Percentiles rank a stretch among this genome's conserved stretches.
Conservation (phyloP, 30 jellyfish, hydroid and myxozoan genomes). For the Aurelia aurita complex sp. Pacific region DNA sequence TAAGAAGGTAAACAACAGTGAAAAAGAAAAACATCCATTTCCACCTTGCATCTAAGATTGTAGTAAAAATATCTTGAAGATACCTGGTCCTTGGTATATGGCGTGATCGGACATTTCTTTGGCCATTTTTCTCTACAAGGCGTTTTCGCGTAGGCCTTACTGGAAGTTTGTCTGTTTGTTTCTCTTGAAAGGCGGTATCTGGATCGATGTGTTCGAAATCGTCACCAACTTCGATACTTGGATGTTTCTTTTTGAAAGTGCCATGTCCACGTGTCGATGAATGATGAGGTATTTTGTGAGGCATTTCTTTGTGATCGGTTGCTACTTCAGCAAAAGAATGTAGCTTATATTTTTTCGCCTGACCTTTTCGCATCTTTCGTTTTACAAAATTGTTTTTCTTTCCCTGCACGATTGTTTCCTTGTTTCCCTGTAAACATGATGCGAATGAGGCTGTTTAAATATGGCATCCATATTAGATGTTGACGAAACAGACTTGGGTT, state of each 20-base stretch:
- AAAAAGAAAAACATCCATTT: conserved; percentile 83
- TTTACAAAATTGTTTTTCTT: too few relatives aligned
- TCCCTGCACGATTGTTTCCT: too few relatives aligned
- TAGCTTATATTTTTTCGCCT: background rate
- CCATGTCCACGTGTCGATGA: conserved; percentile 26
- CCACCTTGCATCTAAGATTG: conserved; percentile 96
- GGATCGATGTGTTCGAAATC: conserved; percentile 44
- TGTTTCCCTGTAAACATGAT: too few relatives aligned
- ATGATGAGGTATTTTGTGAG: conserved; percentile 10
- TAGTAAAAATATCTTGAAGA: conserved; percentile 83
- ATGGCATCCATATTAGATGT: too few relatives aligned
- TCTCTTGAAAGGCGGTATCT: conserved; percentile 50
- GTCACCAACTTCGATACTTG: conserved; percentile 32
- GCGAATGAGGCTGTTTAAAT: too few relatives aligned
- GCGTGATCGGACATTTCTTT: conserved; percentile 83
- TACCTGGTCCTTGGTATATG: conserved; percentile 80
- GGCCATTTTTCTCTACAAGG: conserved; percentile 91
- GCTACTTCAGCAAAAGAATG: background rate
- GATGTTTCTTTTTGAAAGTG: conserved; percentile 27
- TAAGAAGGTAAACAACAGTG: conserved; percentile 52
- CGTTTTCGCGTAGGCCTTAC: conserved; percentile 62
- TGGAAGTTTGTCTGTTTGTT: conserved; percentile 56
- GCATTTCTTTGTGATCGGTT: conserved; percentile 4
- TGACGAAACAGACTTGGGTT: too few relatives aligned
- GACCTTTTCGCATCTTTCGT: background rate